Base-by-base conservation (phyloP, 2,888 invertebrate genomes). In the Hipparchia sbordonii region DNA sequence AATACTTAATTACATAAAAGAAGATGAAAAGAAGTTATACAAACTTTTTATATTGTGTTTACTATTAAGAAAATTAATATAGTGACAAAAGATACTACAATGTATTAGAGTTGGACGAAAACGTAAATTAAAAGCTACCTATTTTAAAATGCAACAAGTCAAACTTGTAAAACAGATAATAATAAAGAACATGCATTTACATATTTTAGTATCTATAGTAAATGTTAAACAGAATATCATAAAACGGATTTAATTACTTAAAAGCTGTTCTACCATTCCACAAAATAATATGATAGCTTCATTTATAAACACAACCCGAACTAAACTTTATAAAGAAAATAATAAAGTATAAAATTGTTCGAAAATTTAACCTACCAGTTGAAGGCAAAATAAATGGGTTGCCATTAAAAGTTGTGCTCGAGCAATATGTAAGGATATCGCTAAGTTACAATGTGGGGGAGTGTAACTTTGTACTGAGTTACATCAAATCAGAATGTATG, bases 321-420 rank as follows among this genome's bases (percentile, higher is more conserved):
- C 8, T 48, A 51, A 13, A 39, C 61, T 23, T 56, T 57, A 67
- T 51, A 1, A 0, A 0, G 0, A 10, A 6, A 8, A n/a, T n/a
- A 39, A 61, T 67, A 48, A 67, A 62, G 71, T 56, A 62, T n/a
- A 63, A 63, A 67, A 33, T 48, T 51, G 67, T 8, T 56, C n/a
- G n/a, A 5, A 33, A 63, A 52, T 59, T n/a, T 63, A 9, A 51
- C 23, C 9, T 48, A 33, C 45, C 48, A 63, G 54, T 63, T 72
- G 57, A 72, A 63, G 72, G 56, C 9, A 51, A 72, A 72, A 72
- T 68, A 62, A 68, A 72, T 72, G 72, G 72, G 67, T 10, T 51
- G 61, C 67, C 67, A 72, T 72, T 72, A 72, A 72, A 72, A 71
- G 67, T 72, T 68, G 62, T 51, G 33, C 62, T 68, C 46, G 48